A percentile compares a stretch with the other conserved stretches of the same genome.
Conservation (phyloP, 2,113 vertebrate species). For the Dipodomys spectabilis region DNA sequence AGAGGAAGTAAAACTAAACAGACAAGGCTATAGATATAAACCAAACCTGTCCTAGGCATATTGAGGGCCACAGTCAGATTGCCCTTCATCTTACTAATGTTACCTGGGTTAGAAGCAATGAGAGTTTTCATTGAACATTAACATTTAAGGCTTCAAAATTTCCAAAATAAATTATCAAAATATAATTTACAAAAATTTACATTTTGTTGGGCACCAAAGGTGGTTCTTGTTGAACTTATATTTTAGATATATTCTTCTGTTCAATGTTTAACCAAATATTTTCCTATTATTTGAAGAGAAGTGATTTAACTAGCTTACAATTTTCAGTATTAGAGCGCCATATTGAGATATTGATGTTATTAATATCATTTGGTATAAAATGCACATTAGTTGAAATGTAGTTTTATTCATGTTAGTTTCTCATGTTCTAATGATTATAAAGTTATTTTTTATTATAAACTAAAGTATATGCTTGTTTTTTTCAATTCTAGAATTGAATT, state of each 20-base stretch:
- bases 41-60: background rate
- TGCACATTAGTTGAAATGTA: background rate
- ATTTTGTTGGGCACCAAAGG: background rate
- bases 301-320: background rate
- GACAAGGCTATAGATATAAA: background rate
- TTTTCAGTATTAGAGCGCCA: background rate
- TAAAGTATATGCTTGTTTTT: constrained; percentile 24
- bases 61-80: background rate
- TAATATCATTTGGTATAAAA: constrained; percentile 11
- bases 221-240: constrained; percentile 4
- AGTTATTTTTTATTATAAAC: background rate
- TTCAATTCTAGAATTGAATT: background rate
- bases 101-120: background rate
- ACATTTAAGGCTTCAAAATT: background rate
- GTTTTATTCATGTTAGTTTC: constrained; percentile 11
- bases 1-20: background rate
- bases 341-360: background rate
- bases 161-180: background rate
- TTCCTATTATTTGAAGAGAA: constrained; percentile 9
- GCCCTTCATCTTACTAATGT: background rate
- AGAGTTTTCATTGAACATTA: background rate
- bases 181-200: background rate
- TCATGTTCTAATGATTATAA: constrained; percentile 26
- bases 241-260: constrained; percentile 19
- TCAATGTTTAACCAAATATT: background rate